Conservation (phyloP, 2,113 vertebrate genomes). For the Sardina pilchardus region DNA sequence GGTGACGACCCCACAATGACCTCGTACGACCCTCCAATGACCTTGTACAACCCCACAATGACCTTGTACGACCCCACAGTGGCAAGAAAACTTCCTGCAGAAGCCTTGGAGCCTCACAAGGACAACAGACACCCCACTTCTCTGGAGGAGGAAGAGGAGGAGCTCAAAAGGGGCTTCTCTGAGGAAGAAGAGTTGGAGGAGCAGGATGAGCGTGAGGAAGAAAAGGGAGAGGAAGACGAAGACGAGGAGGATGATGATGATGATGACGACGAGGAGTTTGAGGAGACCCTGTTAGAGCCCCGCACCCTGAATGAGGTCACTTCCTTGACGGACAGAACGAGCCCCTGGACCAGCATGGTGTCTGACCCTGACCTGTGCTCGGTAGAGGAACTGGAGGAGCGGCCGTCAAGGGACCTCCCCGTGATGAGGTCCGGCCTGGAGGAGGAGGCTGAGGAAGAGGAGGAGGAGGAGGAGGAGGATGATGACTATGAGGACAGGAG, state of each 20-base stretch:
- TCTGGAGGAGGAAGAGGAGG: constrained; percentile 37
- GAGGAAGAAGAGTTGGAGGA: constrained; percentile 8
- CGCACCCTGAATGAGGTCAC: constrained; percentile 87
- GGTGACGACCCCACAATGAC: not conserved
- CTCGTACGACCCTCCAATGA: not conserved
- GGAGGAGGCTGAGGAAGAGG: not conserved
- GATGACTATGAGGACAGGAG: not conserved
- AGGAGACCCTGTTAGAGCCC: constrained; percentile 85
- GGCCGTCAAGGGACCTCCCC: not conserved
- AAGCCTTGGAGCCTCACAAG: not conserved
- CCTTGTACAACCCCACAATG: not conserved
- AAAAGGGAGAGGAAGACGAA: constrained; percentile 10
- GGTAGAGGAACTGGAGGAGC: constrained; percentile 49
- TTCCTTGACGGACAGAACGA: constrained; percentile 83
- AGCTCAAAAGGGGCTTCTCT: not conserved
- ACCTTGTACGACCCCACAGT: not conserved
- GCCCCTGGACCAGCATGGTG: constrained; percentile 88
- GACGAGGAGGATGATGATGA: constrained; percentile 30
- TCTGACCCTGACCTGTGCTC: constrained; percentile 75
- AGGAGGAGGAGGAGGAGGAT: constrained; percentile 23
- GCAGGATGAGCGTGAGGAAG: constrained; percentile 16
- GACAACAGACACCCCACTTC: not conserved
- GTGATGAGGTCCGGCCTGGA: constrained; percentile 31
- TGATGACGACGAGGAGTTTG: constrained; percentile 78
- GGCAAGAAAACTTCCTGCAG: not conserved